phyloP scores from a whole-genome alignment of 2,113 vertebrate genomes.

The Anser brachyrhynchus region DNA sequence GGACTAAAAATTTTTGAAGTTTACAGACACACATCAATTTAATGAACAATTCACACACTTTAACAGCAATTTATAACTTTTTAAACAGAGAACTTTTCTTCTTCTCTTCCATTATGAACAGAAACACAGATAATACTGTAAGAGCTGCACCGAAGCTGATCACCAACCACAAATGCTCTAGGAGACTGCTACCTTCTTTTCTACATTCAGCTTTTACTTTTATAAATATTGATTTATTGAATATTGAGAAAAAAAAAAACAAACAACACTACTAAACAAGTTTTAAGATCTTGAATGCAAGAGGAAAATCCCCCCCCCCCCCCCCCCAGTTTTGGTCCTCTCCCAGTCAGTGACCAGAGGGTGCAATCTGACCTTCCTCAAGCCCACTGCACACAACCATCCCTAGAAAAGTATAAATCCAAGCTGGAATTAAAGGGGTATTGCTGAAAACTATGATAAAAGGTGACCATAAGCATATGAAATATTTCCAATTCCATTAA shows the following conservation, averaged over 20 bases:
- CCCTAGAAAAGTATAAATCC: neutral
- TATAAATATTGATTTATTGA: neutral
- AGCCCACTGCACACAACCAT: neutral
- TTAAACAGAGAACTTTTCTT: neutral
- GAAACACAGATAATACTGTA: neutral
- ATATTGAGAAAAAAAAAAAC: neutral
- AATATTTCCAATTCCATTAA: neutral
- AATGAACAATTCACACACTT: neutral
- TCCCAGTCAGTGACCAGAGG: neutral
- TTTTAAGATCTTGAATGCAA: neutral
- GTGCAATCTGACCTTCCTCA: neutral
- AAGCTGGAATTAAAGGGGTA: neutral
- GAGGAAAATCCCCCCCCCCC: neutral
- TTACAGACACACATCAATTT: neutral
- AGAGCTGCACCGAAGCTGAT: neutral
- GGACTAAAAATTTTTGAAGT: neutral
- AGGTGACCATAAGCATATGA: neutral
- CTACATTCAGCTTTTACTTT: neutral
- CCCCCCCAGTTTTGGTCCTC: neutral
- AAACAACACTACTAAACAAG: neutral
- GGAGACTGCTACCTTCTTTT: neutral
- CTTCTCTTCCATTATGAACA: neutral
- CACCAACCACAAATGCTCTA: neutral
- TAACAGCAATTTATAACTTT: conserved; percentile 6
- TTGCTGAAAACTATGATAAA: neutral